Conservation (phyloP, 2,113 vertebrate genomes). For the Coturnix japonica region DNA sequence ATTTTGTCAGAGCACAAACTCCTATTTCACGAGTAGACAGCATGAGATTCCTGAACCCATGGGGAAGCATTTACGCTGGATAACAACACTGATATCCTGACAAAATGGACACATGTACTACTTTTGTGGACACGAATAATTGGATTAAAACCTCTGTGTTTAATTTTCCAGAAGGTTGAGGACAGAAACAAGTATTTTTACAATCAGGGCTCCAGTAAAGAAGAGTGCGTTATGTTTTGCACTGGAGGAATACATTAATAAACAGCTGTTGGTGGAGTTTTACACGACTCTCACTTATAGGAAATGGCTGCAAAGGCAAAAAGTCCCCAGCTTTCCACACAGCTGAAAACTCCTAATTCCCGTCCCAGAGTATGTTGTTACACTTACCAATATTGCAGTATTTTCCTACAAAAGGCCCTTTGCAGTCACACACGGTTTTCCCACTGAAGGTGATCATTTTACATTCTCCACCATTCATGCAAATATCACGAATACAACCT, state of each 20-base stretch:
- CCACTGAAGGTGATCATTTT: slow-evolving; percentile 77
- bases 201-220: not conserved
- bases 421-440: slow-evolving; percentile 84
- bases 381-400: slow-evolving; percentile 89
- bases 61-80: not conserved
- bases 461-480: slow-evolving; percentile 87
- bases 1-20: not conserved
- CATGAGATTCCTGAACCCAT: not conserved
- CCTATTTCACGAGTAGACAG: not conserved
- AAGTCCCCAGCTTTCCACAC: not conserved
- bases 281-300: not conserved
- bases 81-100: not conserved
- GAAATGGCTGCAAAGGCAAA: not conserved
- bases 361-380: accelerated
- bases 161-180: not conserved
- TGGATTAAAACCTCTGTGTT: not conserved
- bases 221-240: not conserved
- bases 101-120: not conserved
- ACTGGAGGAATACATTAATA: not conserved
- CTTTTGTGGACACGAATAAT: not conserved
- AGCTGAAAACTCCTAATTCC: not conserved
- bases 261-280: not conserved
- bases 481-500: slow-evolving; percentile 85
- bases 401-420: slow-evolving; percentile 74
- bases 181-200: slow-evolving; percentile 4